Evolutionary conservation across 2,888 invertebrate species (phyloP).

Genomic region (Furcula furcula): DNA sequence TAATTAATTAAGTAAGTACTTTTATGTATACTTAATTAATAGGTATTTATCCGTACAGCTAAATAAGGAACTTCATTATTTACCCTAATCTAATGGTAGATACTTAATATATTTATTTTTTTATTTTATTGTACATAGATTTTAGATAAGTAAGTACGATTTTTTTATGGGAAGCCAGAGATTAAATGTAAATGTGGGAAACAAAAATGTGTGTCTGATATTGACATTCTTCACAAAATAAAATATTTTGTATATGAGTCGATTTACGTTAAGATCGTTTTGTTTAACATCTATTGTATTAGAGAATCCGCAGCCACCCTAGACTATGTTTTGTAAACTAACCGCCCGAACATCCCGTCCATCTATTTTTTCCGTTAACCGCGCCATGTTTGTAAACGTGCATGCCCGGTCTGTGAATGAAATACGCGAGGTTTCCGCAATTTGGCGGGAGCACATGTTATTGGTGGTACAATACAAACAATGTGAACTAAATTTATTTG

Average conservation of each 20-base stretch:
- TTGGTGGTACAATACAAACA: constrained; percentile 27
- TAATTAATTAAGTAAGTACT: no score
- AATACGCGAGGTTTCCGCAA: constrained; percentile 73
- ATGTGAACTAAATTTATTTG: constrained; percentile 12
- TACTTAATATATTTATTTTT: no score
- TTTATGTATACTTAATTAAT: no score
- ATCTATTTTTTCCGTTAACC: constrained; percentile 74
- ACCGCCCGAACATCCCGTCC: constrained; percentile 65
- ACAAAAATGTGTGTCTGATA: no score
- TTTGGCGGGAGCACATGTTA: constrained; percentile 54
- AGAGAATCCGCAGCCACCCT: constrained; percentile 59
- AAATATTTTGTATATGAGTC: background rate
- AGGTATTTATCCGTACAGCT: no score
- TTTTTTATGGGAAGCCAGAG: no score
- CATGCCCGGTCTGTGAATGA: constrained; percentile 69
- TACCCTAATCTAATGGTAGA: no score
- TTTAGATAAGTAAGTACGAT: no score
- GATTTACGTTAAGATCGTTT: background rate
- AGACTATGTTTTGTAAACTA: constrained; percentile 76
- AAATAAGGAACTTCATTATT: no score
- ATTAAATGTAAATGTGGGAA: no score
- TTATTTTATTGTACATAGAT: no score
- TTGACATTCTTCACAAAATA: background rate
- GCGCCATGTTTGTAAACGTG: constrained; percentile 72
- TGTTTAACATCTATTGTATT: constrained; percentile 40